Percentiles rank a stretch among this genome's conserved stretches.
Evolutionary conservation across 2,113 vertebrate genomes (phyloP).

Genomic region (Pachypanchax playfairii): DNA sequence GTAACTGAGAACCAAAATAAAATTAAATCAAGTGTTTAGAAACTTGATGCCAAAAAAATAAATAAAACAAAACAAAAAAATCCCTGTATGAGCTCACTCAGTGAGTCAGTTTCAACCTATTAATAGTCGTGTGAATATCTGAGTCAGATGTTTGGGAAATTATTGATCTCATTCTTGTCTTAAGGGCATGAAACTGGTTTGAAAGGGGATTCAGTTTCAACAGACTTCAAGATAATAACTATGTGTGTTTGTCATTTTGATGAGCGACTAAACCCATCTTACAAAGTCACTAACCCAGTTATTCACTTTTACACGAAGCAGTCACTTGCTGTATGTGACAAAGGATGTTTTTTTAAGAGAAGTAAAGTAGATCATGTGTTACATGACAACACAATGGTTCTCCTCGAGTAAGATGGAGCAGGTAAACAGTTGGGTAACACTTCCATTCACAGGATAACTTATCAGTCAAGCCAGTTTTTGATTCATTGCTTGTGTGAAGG

Average conservation of each 20-base stretch:
- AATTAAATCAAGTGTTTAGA: too few species aligned
- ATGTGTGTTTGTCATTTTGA: too few species aligned
- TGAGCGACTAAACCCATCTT: too few species aligned
- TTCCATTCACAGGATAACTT: slow-evolving; percentile 1
- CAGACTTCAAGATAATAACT: neutral
- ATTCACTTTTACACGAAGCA: neutral
- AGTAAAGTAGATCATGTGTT: neutral
- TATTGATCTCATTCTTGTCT: neutral
- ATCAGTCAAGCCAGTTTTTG: slow-evolving; percentile 20
- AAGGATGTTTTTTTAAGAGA: neutral
- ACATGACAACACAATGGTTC: slow-evolving; percentile 7
- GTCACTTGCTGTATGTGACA: neutral
- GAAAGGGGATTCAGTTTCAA: neutral
- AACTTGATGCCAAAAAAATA: neutral
- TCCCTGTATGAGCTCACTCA: neutral
- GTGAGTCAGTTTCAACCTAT: neutral
- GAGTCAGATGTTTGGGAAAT: neutral
- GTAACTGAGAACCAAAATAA: too few species aligned
- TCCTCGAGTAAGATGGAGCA: slow-evolving; percentile 26
- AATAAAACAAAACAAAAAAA: neutral
- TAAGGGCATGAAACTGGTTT: neutral
- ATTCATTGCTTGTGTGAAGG: slow-evolving; percentile 31
- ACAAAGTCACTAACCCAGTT: too few species aligned
- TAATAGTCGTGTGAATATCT: neutral
- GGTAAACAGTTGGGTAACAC: slow-evolving; percentile 33